Evolutionary conservation across 2,888 invertebrate genomes (phyloP).

Genomic region (Malthinus flaveolus): DNA sequence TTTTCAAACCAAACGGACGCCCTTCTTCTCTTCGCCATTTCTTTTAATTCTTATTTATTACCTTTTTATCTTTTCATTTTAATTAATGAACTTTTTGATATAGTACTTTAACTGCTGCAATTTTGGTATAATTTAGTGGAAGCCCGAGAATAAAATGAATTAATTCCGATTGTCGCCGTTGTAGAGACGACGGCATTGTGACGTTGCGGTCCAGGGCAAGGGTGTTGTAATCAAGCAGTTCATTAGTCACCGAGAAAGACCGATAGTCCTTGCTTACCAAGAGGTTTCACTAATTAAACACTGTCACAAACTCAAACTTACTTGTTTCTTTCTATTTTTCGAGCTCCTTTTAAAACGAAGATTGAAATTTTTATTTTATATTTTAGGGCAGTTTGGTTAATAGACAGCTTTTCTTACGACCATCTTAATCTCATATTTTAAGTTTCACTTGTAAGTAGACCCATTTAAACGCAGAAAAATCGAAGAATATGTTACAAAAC

Average conservation of each 20-base stretch:
- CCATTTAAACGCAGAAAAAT: not conserved
- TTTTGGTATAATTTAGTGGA: slow-evolving; percentile 28
- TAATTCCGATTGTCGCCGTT: slow-evolving; percentile 51
- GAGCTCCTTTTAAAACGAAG: not conserved
- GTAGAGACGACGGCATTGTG: slow-evolving; percentile 26
- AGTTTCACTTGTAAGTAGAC: not conserved
- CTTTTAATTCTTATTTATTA: too few relatives aligned
- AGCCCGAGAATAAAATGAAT: slow-evolving; percentile 47
- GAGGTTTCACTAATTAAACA: slow-evolving; percentile 54
- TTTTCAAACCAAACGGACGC: slow-evolving; percentile 23
- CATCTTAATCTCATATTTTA: not conserved
- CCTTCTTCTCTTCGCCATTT: too few relatives aligned
- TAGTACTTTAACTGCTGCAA: slow-evolving; percentile 17
- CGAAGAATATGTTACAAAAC: not conserved
- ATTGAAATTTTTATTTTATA: not conserved
- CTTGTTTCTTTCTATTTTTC: slow-evolving; percentile 11
- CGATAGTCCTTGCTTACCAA: slow-evolving; percentile 51
- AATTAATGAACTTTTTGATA: slow-evolving; percentile 22
- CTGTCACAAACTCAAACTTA: slow-evolving; percentile 39
- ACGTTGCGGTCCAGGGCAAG: slow-evolving; percentile 26
- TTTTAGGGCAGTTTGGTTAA: not conserved
- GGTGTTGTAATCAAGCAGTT: slow-evolving; percentile 53
- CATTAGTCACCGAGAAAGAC: slow-evolving; percentile 56
- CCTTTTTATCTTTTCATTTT: slow-evolving; percentile 10
- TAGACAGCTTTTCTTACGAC: not conserved